phyloP scores from a whole-genome alignment of 1,140 invertebrate species.

The Stegodyphus mimosarum region DNA sequence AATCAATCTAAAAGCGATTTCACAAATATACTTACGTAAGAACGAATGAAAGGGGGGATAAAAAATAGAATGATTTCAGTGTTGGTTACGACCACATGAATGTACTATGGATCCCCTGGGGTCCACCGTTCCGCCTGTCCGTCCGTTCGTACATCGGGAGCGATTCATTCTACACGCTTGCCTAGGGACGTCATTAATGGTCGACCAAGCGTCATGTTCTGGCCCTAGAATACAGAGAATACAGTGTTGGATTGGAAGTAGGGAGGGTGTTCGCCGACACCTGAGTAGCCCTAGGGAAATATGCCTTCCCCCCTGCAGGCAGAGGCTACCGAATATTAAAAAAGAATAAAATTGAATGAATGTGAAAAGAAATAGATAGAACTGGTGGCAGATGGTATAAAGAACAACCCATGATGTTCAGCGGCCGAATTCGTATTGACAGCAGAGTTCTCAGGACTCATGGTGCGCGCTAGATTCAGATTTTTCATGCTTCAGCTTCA shows the following conservation, averaged over 20 bases:
- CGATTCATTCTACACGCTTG: constrained; percentile 43
- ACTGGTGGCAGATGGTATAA: constrained; percentile 35
- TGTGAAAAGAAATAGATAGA: constrained; percentile 33
- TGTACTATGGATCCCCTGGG: not conserved
- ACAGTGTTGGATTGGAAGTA: not conserved
- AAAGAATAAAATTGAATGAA: not conserved
- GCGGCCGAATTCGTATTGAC: constrained; percentile 9
- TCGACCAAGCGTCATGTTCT: constrained; percentile 51
- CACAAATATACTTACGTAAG: no score
- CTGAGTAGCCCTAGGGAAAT: constrained; percentile 50
- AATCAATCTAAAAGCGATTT: no score
- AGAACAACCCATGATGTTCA: constrained; percentile 8
- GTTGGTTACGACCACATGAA: not conserved
- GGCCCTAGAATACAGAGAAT: constrained; percentile 2
- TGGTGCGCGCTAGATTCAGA: not conserved
- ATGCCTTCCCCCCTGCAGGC: not conserved
- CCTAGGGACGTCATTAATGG: constrained; percentile 44
- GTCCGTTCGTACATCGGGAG: constrained; percentile 18
- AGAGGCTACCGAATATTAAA: constrained; percentile 27
- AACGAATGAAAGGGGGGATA: no score
- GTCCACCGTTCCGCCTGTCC: constrained; percentile 44
- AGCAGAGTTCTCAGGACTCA: not conserved
- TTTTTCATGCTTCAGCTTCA: not conserved
- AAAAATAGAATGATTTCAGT: no score
- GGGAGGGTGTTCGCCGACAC: constrained; percentile 28